These are phyloP conservation scores for Lasioglossum baleicum DNA, from an alignment of 1,140 invertebrate species.

Conservation along the genomic window DNA sequence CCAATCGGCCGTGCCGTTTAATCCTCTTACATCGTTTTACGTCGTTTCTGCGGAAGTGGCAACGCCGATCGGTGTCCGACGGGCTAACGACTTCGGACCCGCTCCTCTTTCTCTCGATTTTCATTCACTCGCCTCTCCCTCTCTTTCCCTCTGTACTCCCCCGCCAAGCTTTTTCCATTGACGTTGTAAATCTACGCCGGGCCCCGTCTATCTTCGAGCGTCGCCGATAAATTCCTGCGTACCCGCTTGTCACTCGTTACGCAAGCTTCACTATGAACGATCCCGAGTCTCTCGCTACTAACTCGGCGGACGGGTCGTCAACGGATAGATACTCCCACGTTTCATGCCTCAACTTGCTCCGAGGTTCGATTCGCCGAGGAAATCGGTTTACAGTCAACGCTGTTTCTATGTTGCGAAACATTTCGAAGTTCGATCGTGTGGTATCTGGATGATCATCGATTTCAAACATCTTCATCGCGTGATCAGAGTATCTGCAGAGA, in stretches of 20 bases:
- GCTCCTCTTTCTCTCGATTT: constrained; percentile 21
- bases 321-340: background rate
- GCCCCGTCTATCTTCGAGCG: background rate
- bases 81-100: constrained; percentile 9
- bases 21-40: constrained; percentile 63
- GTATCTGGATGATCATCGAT: no score
- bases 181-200: constrained; percentile 15
- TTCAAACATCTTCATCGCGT: no score
- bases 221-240: background rate
- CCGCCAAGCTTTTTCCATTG: background rate
- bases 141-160: no score
- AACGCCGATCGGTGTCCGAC: constrained; percentile 14
- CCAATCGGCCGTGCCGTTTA: constrained; percentile 57
- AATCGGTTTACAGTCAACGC: no score
- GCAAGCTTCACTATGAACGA: background rate
- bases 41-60: constrained; percentile 49
- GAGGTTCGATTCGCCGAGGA: background rate
- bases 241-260: background rate
- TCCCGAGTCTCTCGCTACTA: background rate
- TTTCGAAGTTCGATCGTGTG: no score
- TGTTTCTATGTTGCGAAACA: no score
- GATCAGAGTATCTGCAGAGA: no score
- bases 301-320: background rate
- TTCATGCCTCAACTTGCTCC: background rate
- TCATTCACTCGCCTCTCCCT: background rate